Percentiles rank a stretch among this genome's conserved stretches.
Conservation (phyloP, 2,797 vertebrate genomes). For the Octomys mimax region DNA sequence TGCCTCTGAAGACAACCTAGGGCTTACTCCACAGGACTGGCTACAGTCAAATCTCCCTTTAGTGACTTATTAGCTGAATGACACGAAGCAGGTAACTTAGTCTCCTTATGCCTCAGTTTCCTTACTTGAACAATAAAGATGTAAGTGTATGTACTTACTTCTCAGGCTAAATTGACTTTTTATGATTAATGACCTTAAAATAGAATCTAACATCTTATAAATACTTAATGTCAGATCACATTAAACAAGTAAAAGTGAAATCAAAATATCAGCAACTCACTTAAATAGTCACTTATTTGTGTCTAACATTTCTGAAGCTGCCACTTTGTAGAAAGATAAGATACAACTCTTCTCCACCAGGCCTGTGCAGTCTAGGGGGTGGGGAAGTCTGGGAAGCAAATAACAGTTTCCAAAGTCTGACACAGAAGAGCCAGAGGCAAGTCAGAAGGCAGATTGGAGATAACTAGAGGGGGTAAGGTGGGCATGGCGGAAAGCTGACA, state of each 20-base stretch:
- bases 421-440: background rate
- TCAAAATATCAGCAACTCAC: background rate
- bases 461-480: fast-evolving
- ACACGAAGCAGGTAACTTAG: background rate
- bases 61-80: background rate
- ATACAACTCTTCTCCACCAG: background rate
- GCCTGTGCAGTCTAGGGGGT: background rate
- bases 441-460: background rate
- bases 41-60: background rate
- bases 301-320: conserved; percentile 2
- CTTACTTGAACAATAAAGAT: conserved; percentile 20
- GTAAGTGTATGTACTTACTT: background rate
- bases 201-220: background rate
- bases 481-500: no score
- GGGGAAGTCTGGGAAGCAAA: background rate
- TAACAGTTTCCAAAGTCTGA: conserved; percentile 15
- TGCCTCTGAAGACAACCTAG: background rate
- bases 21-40: background rate
- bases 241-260: background rate
- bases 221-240: conserved; percentile 6
- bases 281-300: conserved; percentile 13
- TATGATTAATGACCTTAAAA: conserved; percentile 22
- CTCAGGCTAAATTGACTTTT: conserved; percentile 25
- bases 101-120: background rate
- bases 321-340: conserved; percentile 10